Conservation (phyloP, 2,797 vertebrate genomes). For the Gymnodraco acuticeps region DNA sequence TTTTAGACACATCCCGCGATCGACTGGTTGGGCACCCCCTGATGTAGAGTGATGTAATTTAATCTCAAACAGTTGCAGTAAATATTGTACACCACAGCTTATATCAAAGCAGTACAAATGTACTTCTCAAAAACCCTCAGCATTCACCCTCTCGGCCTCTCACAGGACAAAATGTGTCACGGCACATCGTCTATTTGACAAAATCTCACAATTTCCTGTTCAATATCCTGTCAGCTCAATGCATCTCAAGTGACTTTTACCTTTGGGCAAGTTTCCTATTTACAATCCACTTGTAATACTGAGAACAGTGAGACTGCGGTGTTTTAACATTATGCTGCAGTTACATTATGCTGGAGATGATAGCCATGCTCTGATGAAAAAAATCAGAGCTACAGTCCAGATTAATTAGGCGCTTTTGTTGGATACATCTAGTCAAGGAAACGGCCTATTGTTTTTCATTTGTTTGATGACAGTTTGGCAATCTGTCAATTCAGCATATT, state of each 20-base stretch:
- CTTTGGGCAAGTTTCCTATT: neutral
- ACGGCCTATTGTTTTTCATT: neutral
- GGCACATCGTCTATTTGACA: neutral
- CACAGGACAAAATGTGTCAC: neutral
- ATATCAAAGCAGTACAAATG: neutral
- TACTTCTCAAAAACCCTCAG: neutral
- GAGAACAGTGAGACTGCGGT: neutral
- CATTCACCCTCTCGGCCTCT: neutral
- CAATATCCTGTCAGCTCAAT: neutral
- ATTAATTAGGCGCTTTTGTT: slow-evolving; percentile 17
- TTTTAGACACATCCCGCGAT: too few relatives aligned
- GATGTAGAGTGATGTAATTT: neutral
- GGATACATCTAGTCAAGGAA: neutral
- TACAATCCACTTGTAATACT: neutral
- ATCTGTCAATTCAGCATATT: neutral
- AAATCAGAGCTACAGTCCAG: slow-evolving; percentile 8
- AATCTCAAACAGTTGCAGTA: neutral
- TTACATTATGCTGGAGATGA: slow-evolving; percentile 3
- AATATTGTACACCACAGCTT: neutral
- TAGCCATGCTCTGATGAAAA: neutral
- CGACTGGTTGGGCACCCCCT: too few relatives aligned
- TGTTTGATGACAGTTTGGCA: neutral
- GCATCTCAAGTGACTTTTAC: slow-evolving; percentile 17
- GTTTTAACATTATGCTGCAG: slow-evolving; percentile 24
- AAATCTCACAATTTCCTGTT: slow-evolving; percentile 19